These are phyloP conservation scores for Augochlorella aurata DNA, from an alignment of 2,888 invertebrate species.

Conservation along the genomic window DNA sequence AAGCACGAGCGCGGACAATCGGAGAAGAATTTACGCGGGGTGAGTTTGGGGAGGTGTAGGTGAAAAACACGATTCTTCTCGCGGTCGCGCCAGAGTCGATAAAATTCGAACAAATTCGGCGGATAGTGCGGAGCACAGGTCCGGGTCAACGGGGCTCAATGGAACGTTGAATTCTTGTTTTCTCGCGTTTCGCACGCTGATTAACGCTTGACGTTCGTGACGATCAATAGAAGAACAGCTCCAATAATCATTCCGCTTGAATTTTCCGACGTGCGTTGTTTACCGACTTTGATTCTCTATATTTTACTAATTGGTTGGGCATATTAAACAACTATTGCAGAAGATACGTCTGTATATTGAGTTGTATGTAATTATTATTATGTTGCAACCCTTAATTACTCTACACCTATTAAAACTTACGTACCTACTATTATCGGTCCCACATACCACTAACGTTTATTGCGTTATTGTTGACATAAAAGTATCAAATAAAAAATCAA, in stretches of 20 bases:
- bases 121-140: neutral
- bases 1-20: neutral
- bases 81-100: neutral
- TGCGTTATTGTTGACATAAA: no score
- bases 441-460: no score
- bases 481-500: no score
- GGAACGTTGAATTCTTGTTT: neutral
- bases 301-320: neutral
- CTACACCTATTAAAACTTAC: no score
- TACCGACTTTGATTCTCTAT: neutral
- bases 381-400: no score
- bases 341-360: no score
- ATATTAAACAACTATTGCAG: neutral
- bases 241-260: neutral
- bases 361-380: no score
- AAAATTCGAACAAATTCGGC: slow-evolving; percentile 9
- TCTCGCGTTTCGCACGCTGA: neutral
- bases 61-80: neutral
- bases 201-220: neutral
- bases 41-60: neutral
- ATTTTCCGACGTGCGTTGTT: neutral
- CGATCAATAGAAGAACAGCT: neutral
- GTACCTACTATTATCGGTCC: no score
- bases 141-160: neutral
- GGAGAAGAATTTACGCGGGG: slow-evolving; percentile 10